Evolutionary conservation across 2,888 invertebrate species (phyloP), one percentile per base, ranked within the genome.

Genomic region (Xanthorhoe spadicearia): DNA sequence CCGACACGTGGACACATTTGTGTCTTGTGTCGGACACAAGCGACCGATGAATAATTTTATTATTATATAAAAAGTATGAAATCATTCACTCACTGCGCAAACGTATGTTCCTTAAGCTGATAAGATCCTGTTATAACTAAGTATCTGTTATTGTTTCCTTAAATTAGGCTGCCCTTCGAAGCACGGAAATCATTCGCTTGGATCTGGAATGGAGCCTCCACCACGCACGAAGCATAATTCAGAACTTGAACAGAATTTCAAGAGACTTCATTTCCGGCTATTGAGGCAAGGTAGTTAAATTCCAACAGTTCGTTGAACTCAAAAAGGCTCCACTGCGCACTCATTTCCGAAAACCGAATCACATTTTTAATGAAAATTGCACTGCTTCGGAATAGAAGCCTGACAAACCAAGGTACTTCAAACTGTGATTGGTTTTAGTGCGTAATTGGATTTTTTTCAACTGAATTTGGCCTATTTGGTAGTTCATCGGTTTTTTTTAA

Each of bases 241-340:
- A 48, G 48, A 17, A 48, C 17, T 48, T 48, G 15, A 48, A 48
- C 19, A 50, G 13, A 50, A n/a, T 54, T 19, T 49, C 35, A 58
- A 13, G 35, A 50, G 13, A 50, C 17, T 50, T 50, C 38, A 54
- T 60, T 48, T 61, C 32, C 55, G 49, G 32, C 10, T 53, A 58
- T 58, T 48, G 52, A 63, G 15, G 46, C n/a, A 43, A 58, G 52
- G 52, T 63, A 58, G 46, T 63, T 63, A 63, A 63, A 63, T 53
- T 63, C n/a, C 19, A 19, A 48, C 63, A 57, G 63, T 53, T 52
- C 52, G 35, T 46, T 17, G 57, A 63, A 53, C 53, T 53, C 43
- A 38, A 63, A 63, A 53, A 63, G 63, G 51, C 19, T 55, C 18
- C 63, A 13, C 23, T 35, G 61, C 35, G 19, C 17, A 49, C 54